Conservation (phyloP, 2,113 vertebrate species). For the Sinocyclocheilus grahami region DNA sequence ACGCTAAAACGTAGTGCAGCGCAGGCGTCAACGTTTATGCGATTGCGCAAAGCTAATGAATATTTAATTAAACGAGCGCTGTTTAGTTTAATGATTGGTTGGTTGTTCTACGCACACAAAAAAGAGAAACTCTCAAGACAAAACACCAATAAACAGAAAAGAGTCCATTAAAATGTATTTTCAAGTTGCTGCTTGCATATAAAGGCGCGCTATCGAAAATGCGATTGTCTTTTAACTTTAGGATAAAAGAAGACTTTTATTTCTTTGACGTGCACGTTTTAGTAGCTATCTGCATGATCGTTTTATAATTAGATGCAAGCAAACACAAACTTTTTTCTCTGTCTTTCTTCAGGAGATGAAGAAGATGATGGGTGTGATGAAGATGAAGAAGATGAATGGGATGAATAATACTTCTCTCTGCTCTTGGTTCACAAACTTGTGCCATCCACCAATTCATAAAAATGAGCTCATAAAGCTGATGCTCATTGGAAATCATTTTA, state of each 20-base stretch:
- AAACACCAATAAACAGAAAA: neutral
- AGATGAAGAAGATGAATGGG: conserved; percentile 82
- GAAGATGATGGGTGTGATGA: conserved; percentile 75
- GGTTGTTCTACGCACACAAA: neutral
- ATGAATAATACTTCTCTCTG: conserved; percentile 65
- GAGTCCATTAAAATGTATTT: neutral
- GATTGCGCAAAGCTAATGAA: neutral
- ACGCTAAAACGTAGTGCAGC: neutral
- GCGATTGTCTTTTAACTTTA: too few relatives aligned
- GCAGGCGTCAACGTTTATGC: neutral
- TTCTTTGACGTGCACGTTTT: too few relatives aligned
- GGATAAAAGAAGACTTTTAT: too few relatives aligned
- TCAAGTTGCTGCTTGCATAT: neutral
- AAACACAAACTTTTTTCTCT: neutral
- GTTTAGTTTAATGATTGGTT: neutral
- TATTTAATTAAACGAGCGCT: neutral
- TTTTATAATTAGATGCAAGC: too few relatives aligned
- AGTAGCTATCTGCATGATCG: too few relatives aligned
- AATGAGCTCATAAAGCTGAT: neutral
- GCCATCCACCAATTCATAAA: neutral
- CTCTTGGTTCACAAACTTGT: neutral
- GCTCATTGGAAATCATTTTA: neutral
- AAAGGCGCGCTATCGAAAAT: too few relatives aligned
- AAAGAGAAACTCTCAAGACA: neutral
- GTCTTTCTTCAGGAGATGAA: conserved; percentile 70